Conservation (phyloP, 2,113 vertebrate genomes). For the Ibidorhyncha struthersii region DNA sequence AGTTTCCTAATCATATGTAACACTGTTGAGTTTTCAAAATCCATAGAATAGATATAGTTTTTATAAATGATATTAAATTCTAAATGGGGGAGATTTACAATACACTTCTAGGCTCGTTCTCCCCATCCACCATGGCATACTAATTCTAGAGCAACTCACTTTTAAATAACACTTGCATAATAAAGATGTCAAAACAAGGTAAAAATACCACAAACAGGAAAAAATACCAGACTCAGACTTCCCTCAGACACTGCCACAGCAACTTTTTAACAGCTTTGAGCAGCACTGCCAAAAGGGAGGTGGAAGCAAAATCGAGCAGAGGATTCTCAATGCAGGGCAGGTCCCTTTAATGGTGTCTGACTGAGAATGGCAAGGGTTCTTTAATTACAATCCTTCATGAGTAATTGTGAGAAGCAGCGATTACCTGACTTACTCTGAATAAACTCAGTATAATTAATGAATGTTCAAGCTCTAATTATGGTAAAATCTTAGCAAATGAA, state of each 20-base stretch:
- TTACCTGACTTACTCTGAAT: constrained; percentile 45
- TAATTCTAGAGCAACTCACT: not conserved
- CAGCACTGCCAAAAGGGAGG: not conserved
- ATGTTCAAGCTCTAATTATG: constrained; percentile 14
- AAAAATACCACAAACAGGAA: not conserved
- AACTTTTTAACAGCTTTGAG: not conserved
- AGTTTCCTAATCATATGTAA: not conserved
- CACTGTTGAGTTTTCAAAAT: not conserved
- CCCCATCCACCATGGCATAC: not conserved
- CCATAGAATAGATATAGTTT: not conserved
- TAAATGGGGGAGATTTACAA: not conserved
- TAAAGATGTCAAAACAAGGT: not conserved
- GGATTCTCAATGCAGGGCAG: not conserved
- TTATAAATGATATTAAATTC: not conserved
- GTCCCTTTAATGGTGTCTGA: not conserved
- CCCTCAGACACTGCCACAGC: not conserved
- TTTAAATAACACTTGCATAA: not conserved
- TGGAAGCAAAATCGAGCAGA: not conserved
- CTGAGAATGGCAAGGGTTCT: not conserved
- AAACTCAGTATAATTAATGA: constrained; percentile 43
- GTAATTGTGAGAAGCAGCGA: not conserved
- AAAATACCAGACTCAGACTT: not conserved
- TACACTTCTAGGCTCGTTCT: not conserved
- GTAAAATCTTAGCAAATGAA: constrained; percentile 18
- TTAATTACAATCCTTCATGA: constrained; percentile 3